phyloP scores from a whole-genome alignment of 2,113 vertebrate genomes.

The Burhinus bistriatus region DNA sequence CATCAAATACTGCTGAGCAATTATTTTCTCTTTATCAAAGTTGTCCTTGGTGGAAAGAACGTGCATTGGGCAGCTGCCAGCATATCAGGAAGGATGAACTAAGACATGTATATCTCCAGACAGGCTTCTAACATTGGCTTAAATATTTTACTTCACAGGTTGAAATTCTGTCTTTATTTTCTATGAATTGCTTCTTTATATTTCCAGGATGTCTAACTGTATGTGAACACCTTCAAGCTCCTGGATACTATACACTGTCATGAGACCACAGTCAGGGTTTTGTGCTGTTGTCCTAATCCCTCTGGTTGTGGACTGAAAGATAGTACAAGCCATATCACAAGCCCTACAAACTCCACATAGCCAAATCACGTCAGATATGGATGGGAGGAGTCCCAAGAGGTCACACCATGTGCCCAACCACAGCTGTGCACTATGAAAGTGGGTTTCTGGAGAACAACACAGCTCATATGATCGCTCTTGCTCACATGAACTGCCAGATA shows the following conservation, averaged over 20 bases:
- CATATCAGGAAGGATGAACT: not conserved
- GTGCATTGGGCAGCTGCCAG: not conserved
- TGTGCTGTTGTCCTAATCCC: not conserved
- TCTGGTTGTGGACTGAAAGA: not conserved
- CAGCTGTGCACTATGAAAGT: accelerated
- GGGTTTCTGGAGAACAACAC: not conserved
- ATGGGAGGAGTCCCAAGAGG: not conserved
- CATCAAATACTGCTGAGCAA: not conserved
- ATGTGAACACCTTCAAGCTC: not conserved
- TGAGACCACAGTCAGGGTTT: not conserved
- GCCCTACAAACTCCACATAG: not conserved
- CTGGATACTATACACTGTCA: not conserved
- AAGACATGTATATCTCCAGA: not conserved
- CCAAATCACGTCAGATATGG: accelerated
- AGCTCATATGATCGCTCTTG: accelerated
- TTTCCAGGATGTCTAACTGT: not conserved
- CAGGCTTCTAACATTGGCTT: not conserved
- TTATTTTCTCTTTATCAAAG: not conserved
- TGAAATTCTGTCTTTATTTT: not conserved
- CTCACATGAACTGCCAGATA: not conserved
- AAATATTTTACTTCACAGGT: not conserved
- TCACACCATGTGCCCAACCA: not conserved
- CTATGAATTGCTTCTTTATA: not conserved
- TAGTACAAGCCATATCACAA: not conserved
- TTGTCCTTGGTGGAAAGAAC: not conserved